phyloP scores from a whole-genome alignment of 2,888 invertebrate species.

The Steinernema hermaphroditum region DNA sequence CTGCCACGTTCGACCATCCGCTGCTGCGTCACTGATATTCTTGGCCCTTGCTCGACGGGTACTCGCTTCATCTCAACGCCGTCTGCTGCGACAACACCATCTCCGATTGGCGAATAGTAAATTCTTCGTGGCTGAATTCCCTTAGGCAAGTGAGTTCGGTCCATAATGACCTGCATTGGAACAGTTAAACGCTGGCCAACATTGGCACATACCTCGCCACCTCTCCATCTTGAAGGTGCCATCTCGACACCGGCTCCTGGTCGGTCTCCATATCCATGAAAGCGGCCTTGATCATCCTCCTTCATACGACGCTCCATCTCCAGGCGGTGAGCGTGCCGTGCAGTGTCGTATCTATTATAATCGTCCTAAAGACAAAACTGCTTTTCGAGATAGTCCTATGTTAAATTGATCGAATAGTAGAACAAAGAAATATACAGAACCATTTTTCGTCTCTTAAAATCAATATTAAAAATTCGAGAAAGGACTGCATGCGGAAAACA shows the following conservation, averaged over 20 bases:
- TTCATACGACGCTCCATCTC: conserved; percentile 37
- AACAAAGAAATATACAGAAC: neutral
- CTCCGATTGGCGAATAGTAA: conserved; percentile 65
- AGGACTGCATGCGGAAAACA: neutral
- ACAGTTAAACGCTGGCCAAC: neutral
- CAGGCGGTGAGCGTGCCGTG: conserved; percentile 41
- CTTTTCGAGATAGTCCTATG: neutral
- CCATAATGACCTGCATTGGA: conserved; percentile 46
- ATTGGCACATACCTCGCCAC: conserved; percentile 56
- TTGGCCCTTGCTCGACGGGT: conserved; percentile 59
- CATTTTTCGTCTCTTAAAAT: neutral
- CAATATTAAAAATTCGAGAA: neutral
- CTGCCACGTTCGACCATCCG: conserved; percentile 58
- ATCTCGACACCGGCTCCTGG: conserved; percentile 63
- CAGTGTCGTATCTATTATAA: conserved; percentile 64
- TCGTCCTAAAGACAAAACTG: conserved; percentile 53
- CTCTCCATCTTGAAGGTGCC: conserved; percentile 57
- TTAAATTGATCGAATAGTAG: neutral
- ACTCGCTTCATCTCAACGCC: conserved; percentile 51
- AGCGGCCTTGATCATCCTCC: conserved; percentile 55
- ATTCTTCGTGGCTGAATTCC: conserved; percentile 58
- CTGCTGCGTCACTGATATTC: conserved; percentile 57
- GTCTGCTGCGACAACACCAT: conserved; percentile 49
- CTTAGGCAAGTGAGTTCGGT: conserved; percentile 54
- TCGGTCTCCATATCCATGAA: conserved; percentile 63